Percentiles rank a stretch among this genome's conserved stretches.
Conservation (phyloP, 2,888 invertebrate species). For the Agonopterix arenella region DNA sequence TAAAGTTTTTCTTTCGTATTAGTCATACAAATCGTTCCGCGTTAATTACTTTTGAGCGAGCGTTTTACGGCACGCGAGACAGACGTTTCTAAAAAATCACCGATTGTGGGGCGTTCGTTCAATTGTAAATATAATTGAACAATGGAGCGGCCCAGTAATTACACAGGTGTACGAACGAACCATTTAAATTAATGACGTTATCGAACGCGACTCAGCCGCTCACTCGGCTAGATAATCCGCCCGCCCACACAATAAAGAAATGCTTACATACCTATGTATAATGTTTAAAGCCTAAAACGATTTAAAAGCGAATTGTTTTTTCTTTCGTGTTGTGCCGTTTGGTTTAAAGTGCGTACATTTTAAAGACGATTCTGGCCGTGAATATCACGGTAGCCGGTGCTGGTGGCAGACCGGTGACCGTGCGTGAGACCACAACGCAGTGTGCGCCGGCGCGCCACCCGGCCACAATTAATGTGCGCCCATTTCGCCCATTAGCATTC, state of each 20-base stretch:
- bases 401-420: too few relatives aligned
- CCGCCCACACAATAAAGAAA: constrained; percentile 9
- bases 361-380: background rate
- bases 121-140: constrained; percentile 50
- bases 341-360: background rate
- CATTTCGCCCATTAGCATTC: constrained; percentile 56
- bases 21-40: constrained; percentile 44
- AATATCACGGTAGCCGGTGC: constrained; percentile 16
- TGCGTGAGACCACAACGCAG: constrained; percentile 21
- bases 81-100: constrained; percentile 30
- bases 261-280: background rate
- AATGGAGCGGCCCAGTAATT: constrained; percentile 38
- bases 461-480: constrained; percentile 45
- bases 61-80: constrained; percentile 46
- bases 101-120: constrained; percentile 33
- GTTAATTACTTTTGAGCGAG: constrained; percentile 44
- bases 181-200: constrained; percentile 42
- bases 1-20: constrained; percentile 34
- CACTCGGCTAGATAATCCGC: constrained; percentile 23
- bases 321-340: background rate
- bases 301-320: too few relatives aligned
- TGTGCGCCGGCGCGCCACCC: constrained; percentile 15
- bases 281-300: too few relatives aligned
- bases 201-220: constrained; percentile 27
- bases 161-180: constrained; percentile 34